Evolutionary conservation across 2,113 vertebrate genomes (phyloP).

Genomic region (Puntigrus tetrazona): DNA sequence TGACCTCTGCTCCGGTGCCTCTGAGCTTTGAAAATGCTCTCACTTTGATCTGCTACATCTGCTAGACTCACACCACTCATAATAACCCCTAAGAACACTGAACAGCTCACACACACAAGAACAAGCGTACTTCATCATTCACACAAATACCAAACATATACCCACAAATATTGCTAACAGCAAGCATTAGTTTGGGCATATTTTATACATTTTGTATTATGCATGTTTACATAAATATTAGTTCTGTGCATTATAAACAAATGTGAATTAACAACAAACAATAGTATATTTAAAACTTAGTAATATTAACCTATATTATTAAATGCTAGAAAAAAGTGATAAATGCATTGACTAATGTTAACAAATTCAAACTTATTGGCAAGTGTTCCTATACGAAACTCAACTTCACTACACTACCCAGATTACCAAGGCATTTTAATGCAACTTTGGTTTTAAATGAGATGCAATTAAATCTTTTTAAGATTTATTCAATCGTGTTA

Average conservation of each 20-base stretch:
- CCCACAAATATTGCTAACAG: neutral
- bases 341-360: too few species aligned
- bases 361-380: neutral
- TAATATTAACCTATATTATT: neutral
- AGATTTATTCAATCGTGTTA: neutral
- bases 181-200: neutral
- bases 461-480: too few species aligned
- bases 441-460: too few species aligned
- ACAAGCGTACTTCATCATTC: neutral
- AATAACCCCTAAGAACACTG: neutral
- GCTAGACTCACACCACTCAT: neutral
- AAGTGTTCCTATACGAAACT: neutral
- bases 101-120: neutral
- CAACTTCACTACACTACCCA: too few species aligned
- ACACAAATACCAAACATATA: neutral
- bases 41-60: constrained; percentile 43
- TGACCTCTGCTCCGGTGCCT: constrained; percentile 65
- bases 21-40: constrained; percentile 10
- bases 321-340: neutral
- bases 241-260: neutral
- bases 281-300: neutral
- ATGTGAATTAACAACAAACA: neutral
- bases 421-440: too few species aligned
- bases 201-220: neutral
- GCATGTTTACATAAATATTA: neutral